These are phyloP conservation scores for Lepidostoma basale DNA, from an alignment of 1,140 invertebrate species.

Conservation along the genomic window DNA sequence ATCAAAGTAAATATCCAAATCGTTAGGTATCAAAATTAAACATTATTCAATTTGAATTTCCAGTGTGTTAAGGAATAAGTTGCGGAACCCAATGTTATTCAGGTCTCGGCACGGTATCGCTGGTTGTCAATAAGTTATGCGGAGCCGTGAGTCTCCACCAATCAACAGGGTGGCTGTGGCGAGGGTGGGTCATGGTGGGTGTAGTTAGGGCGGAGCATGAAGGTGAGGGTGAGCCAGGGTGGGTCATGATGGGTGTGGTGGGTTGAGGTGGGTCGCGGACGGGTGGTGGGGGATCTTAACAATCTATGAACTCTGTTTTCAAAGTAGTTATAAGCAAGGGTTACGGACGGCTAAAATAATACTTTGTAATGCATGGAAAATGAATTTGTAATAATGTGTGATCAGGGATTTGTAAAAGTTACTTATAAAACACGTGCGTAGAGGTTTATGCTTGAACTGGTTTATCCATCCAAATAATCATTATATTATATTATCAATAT, in stretches of 20 bases:
- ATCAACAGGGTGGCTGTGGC: conserved; percentile 25
- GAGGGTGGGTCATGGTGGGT: not conserved
- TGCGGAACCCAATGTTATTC: not conserved
- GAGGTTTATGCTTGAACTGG: too few species aligned
- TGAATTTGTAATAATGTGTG: too few species aligned
- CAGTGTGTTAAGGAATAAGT: too few species aligned
- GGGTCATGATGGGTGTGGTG: not conserved
- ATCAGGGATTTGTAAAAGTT: too few species aligned
- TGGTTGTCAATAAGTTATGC: conserved; percentile 44
- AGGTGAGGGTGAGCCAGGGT: not conserved
- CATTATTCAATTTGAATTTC: too few species aligned
- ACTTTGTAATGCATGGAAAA: too few species aligned
- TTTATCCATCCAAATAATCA: too few species aligned
- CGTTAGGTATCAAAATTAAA: too few species aligned
- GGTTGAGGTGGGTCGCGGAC: not conserved
- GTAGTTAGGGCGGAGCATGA: not conserved
- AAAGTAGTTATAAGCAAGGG: not conserved
- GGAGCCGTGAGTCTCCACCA: conserved; percentile 24
- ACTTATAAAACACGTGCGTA: too few species aligned
- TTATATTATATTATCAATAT: too few species aligned
- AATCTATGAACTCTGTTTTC: conserved; percentile 3
- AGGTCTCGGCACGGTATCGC: not conserved
- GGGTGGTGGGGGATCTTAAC: too few species aligned
- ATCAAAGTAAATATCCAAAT: too few species aligned
- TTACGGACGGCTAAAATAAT: not conserved